Evolutionary conservation across 2,888 invertebrate species (phyloP).

Genomic region (Junonia oenone): DNA sequence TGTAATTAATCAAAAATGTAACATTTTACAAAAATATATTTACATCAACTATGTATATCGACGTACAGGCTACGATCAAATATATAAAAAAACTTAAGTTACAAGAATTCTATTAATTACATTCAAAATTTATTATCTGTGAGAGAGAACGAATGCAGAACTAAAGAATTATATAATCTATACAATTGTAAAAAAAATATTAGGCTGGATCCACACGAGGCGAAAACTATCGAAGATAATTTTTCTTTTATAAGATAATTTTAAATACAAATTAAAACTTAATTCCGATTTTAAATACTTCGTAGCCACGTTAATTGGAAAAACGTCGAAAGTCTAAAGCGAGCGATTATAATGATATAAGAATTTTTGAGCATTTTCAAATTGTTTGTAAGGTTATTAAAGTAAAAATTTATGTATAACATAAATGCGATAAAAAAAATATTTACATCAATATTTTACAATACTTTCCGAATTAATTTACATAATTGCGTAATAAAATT

Average conservation of each 20-base stretch:
- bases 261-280: not conserved
- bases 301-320: not conserved
- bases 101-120: constrained; percentile 10
- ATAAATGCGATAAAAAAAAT: not conserved
- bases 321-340: too few relatives aligned
- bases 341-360: too few relatives aligned
- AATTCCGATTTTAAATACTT: not conserved
- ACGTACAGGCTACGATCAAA: constrained; percentile 32
- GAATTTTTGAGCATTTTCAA: not conserved
- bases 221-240: not conserved
- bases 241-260: not conserved
- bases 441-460: not conserved
- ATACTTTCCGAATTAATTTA: not conserved
- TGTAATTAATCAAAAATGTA: constrained; percentile 73
- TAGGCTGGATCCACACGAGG: not conserved
- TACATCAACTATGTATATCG: constrained; percentile 55
- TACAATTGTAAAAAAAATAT: constrained; percentile 1
- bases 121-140: constrained; percentile 15
- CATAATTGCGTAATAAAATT: too few relatives aligned
- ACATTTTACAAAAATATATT: constrained; percentile 80
- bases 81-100: constrained; percentile 24
- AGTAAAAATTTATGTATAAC: too few relatives aligned
- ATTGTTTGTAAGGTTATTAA: too few relatives aligned
- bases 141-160: constrained; percentile 5
- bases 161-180: not conserved